A percentile compares a stretch with the other conserved stretches of the same genome.
phyloP scores from a whole-genome alignment of 2,797 vertebrate species.

The Cheirogaleus major region DNA sequence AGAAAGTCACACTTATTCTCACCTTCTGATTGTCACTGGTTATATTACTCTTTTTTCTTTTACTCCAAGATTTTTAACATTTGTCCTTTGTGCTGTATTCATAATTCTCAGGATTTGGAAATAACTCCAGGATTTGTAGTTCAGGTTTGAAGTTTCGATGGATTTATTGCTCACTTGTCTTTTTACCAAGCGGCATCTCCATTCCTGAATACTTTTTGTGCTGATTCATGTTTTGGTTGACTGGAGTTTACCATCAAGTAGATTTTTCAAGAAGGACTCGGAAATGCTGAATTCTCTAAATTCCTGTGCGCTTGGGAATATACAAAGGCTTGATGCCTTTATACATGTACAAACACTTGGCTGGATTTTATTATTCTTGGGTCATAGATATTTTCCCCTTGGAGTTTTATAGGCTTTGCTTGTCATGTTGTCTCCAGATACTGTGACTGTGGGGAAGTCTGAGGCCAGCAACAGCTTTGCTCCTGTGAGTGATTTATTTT shows the following conservation, averaged over 20 bases:
- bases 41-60: not conserved
- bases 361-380: not conserved
- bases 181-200: not conserved
- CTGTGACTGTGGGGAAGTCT: not conserved
- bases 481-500: not conserved
- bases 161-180: not conserved
- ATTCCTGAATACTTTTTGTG: conserved; percentile 4
- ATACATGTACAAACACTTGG: not conserved
- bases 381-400: not conserved
- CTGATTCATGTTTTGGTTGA: not conserved
- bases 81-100: not conserved
- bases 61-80: not conserved
- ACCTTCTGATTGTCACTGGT: not conserved
- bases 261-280: not conserved
- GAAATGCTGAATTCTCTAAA: not conserved
- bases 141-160: not conserved
- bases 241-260: not conserved
- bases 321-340: not conserved
- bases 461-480: not conserved
- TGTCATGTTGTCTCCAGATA: not conserved
- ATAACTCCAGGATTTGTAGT: not conserved
- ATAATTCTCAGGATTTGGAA: not conserved
- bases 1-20: not conserved
- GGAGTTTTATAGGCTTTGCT: not conserved
- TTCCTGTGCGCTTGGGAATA: not conserved